Evolutionary conservation across 2,797 vertebrate genomes (phyloP).

Genomic region (Nyctalus aviator): DNA sequence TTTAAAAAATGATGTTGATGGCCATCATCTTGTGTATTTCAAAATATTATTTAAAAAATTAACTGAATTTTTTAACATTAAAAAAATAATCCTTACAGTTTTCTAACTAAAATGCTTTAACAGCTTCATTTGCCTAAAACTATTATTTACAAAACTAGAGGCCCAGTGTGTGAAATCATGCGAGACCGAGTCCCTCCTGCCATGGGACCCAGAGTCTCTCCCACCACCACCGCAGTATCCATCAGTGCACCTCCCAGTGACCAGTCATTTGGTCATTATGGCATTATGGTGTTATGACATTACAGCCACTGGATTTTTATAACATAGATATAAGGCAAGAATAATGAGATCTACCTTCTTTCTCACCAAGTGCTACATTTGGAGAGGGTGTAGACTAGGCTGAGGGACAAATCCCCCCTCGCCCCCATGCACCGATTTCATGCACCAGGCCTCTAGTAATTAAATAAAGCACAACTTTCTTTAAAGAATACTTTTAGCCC

Average conservation of each 20-base stretch:
- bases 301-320: too few species aligned
- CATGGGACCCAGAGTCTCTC: too few species aligned
- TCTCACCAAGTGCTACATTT: not conserved
- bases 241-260: too few species aligned
- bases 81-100: not conserved
- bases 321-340: not conserved
- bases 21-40: not conserved
- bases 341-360: not conserved
- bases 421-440: too few species aligned
- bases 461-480: constrained; percentile 22
- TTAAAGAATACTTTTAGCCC: not conserved
- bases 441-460: not conserved
- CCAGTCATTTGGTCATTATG: too few species aligned
- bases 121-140: constrained; percentile 6
- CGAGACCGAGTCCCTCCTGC: too few species aligned
- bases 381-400: too few species aligned
- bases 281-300: too few species aligned
- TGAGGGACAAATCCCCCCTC: too few species aligned
- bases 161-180: rapidly evolving
- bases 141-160: constrained; percentile 4
- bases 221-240: rapidly evolving
- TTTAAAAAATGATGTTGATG: not conserved
- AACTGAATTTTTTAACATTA: not conserved
- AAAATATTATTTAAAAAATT: not conserved
- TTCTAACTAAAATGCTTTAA: constrained; percentile 64